Percentiles rank a stretch among this genome's conserved stretches.
Evolutionary conservation across 30 jellyfish, hydroid and myxozoan genomes (phyloP).

Genomic region (Clytia hemisphaerica): DNA sequence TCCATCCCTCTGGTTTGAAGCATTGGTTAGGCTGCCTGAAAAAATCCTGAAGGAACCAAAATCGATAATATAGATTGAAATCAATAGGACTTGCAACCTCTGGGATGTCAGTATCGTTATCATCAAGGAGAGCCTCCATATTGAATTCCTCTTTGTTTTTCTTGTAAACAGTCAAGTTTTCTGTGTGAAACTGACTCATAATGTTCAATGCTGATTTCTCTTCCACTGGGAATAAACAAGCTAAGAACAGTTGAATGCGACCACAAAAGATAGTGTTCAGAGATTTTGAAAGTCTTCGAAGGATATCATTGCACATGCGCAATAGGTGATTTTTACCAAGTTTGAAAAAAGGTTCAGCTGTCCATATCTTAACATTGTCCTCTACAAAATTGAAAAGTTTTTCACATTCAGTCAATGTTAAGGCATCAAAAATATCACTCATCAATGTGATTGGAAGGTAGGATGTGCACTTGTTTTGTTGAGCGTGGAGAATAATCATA

Average conservation of each 20-base stretch:
- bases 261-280: constrained; percentile 87
- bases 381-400: constrained; percentile 74
- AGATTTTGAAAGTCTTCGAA: constrained; percentile 78
- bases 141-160: constrained; percentile 37
- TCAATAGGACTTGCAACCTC: constrained; percentile 76
- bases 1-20: constrained; percentile 75
- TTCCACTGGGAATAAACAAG: constrained; percentile 86
- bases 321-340: constrained; percentile 78
- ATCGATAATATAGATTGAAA: constrained; percentile 57
- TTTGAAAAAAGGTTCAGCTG: constrained; percentile 55
- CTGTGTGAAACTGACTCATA: constrained; percentile 79
- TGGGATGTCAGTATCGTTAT: constrained; percentile 68
- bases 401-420: constrained; percentile 62
- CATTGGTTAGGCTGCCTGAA: constrained; percentile 74
- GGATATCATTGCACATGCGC: constrained; percentile 88
- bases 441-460: constrained; percentile 68
- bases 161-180: constrained; percentile 68
- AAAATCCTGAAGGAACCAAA: constrained; percentile 82
- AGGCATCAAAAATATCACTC: constrained; percentile 61
- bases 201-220: constrained; percentile 94
- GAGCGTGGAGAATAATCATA: constrained; percentile 59
- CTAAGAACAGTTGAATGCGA: constrained; percentile 81
- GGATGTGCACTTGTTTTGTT: constrained; percentile 49
- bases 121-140: constrained; percentile 8
- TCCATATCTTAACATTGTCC: constrained; percentile 68